Conservation (phyloP, 2,797 vertebrate genomes). For the Sebastolobus altivelis region DNA sequence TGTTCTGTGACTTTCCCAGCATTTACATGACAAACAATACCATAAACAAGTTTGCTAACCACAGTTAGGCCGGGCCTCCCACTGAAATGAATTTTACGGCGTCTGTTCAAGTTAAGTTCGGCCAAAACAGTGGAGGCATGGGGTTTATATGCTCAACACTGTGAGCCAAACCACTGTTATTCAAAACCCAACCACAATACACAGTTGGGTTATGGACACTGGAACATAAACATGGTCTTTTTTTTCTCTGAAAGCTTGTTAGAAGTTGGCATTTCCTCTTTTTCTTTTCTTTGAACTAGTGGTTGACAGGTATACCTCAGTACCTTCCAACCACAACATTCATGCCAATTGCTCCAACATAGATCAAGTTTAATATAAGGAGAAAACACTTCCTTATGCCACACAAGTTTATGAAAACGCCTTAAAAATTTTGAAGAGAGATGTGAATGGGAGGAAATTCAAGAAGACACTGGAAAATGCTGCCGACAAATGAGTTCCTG, state of each 20-base stretch:
- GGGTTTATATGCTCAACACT: conserved; percentile 53
- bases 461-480: conserved; percentile 1
- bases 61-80: conserved; percentile 38
- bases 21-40: conserved; percentile 58
- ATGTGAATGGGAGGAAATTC: not conserved
- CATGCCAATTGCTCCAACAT: conserved; percentile 56
- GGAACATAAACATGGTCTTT: conserved; percentile 70
- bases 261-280: conserved; percentile 49
- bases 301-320: conserved; percentile 62
- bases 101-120: conserved; percentile 62
- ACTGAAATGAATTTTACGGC: conserved; percentile 56
- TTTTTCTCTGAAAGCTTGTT: conserved; percentile 62
- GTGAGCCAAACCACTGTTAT: conserved; percentile 75
- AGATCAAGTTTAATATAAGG: conserved; percentile 8
- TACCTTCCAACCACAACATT: conserved; percentile 43
- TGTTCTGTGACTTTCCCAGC: conserved; percentile 36
- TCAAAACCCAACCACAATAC: conserved; percentile 74
- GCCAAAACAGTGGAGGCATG: conserved; percentile 57
- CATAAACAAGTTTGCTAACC: conserved; percentile 57
- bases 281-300: conserved; percentile 46
- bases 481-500: not conserved
- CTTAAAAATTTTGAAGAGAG: not conserved
- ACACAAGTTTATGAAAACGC: not conserved
- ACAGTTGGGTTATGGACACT: conserved; percentile 66
- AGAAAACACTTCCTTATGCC: conserved; percentile 8